A percentile compares a stretch with the other conserved stretches of the same genome.
Evolutionary conservation across 2,113 vertebrate genomes (phyloP).

Genomic region (Cephalopholis sonnerati): DNA sequence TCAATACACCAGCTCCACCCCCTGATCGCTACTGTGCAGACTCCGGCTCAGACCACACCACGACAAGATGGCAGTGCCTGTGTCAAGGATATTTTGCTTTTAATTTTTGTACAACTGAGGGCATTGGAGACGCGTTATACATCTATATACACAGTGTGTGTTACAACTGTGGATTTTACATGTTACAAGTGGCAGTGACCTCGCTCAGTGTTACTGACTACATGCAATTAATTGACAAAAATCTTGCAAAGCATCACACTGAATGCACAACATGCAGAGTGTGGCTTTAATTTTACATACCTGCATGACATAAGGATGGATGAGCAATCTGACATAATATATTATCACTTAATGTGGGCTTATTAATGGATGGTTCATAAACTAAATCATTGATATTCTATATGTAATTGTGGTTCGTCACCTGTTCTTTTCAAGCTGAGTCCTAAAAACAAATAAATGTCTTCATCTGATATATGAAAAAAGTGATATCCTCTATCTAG

Average conservation of each 20-base stretch:
- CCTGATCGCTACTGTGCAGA: too few relatives aligned
- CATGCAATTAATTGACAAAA: background rate
- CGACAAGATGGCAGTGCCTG: too few relatives aligned
- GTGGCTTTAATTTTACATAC: background rate
- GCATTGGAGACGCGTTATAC: too few relatives aligned
- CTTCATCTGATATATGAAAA: background rate
- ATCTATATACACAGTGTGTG: too few relatives aligned
- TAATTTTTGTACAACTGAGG: too few relatives aligned
- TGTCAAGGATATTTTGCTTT: too few relatives aligned
- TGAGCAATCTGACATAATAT: background rate
- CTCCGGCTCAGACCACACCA: too few relatives aligned
- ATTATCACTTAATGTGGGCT: background rate
- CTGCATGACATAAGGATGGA: background rate
- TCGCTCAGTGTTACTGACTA: background rate
- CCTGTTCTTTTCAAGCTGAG: background rate
- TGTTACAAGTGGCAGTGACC: background rate
- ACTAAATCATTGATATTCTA: background rate
- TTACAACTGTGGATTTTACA: background rate
- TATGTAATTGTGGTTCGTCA: background rate
- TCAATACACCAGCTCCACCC: too few relatives aligned
- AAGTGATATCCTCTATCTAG: conserved; percentile 21
- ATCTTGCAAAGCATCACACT: background rate
- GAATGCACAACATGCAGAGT: background rate
- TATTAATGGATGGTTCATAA: background rate
- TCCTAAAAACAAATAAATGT: background rate